Conservation (phyloP, 2,888 invertebrate genomes). For the Drosophila emarginata region DNA sequence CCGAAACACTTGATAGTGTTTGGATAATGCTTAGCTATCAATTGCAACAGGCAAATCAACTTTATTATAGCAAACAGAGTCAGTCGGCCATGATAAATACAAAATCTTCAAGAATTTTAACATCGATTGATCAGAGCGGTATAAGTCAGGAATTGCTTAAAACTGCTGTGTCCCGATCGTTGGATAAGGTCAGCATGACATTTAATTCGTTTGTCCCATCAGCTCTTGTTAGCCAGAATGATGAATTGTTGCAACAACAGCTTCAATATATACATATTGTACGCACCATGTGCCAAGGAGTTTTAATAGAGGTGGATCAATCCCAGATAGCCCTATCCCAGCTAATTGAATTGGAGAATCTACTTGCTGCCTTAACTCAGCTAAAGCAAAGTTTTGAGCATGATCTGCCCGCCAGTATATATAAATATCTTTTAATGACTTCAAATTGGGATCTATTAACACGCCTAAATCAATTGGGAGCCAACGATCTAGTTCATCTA, state of each 20-base stretch:
- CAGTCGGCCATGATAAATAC: conserved; percentile 20
- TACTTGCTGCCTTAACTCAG: conserved; percentile 34
- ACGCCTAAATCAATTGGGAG: conserved; percentile 27
- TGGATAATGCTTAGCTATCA: conserved; percentile 69
- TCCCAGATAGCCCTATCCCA: conserved; percentile 19
- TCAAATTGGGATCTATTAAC: conserved; percentile 43
- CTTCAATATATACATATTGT: conserved; percentile 64
- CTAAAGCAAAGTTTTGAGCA: conserved; percentile 52
- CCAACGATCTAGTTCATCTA: conserved; percentile 28
- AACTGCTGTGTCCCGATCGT: conserved; percentile 46
- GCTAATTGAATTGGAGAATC: conserved; percentile 35
- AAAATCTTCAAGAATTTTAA: conserved; percentile 27
- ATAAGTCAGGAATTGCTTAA: conserved; percentile 42
- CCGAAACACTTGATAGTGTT: conserved; percentile 60
- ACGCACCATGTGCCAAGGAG: conserved; percentile 49
- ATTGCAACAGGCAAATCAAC: conserved; percentile 47
- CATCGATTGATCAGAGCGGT: conserved; percentile 30
- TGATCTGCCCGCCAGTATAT: conserved; percentile 47
- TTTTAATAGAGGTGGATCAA: conserved; percentile 24
- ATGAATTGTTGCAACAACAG: conserved; percentile 58
- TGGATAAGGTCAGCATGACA: conserved; percentile 48
- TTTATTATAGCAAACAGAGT: conserved; percentile 29
- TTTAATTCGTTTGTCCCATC: conserved; percentile 59
- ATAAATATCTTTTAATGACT: conserved; percentile 44
- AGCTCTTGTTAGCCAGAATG: conserved; percentile 38